Evolutionary conservation across 2,888 invertebrate species (phyloP).

Genomic region (Steinernema carpocapsae): DNA sequence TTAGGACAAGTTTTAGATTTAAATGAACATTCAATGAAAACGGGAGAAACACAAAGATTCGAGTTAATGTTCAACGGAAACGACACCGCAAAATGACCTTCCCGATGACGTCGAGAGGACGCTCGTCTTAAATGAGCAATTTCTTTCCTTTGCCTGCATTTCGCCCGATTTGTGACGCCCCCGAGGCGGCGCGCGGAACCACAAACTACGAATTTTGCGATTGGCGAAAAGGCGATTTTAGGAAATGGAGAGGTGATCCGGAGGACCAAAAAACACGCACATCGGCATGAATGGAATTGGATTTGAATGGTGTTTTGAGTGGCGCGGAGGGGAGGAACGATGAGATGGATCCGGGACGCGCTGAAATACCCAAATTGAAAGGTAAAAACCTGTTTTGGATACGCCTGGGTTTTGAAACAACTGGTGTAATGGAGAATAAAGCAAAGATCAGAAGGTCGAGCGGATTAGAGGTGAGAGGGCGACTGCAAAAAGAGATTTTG

Average conservation of each 20-base stretch:
- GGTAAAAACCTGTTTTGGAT: neutral
- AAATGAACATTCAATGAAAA: neutral
- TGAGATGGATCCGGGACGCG: neutral
- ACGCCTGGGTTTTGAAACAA: neutral
- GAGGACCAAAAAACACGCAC: slow-evolving; percentile 14
- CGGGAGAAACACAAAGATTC: neutral
- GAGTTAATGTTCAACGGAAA: neutral
- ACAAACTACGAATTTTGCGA: neutral
- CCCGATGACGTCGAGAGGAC: neutral
- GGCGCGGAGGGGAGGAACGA: neutral
- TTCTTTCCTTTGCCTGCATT: neutral
- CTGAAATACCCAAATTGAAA: neutral
- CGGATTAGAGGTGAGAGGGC: no score
- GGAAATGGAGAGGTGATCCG: neutral
- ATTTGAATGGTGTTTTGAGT: neutral
- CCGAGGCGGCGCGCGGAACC: neutral
- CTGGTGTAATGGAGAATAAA: neutral
- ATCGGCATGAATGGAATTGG: neutral
- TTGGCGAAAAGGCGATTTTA: neutral
- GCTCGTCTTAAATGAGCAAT: neutral
- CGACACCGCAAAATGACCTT: slow-evolving; percentile 29
- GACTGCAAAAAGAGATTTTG: no score
- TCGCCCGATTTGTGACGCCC: slow-evolving; percentile 33
- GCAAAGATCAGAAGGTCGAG: neutral
- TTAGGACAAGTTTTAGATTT: neutral